These are phyloP conservation scores for Cinclus cinclus DNA, from an alignment of 2,113 vertebrate species.

Conservation along the genomic window DNA sequence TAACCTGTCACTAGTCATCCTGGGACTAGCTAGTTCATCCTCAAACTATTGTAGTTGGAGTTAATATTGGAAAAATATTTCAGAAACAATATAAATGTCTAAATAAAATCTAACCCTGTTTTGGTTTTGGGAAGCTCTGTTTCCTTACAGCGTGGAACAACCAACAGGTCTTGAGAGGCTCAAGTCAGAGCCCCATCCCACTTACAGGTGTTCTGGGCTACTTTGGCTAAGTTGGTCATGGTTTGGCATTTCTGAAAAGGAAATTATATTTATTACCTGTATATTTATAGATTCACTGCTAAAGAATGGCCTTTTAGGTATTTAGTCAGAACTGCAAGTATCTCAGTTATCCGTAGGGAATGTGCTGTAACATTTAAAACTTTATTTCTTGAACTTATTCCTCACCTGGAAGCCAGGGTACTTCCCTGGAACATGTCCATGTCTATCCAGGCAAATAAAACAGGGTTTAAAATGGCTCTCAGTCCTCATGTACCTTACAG, in stretches of 20 bases:
- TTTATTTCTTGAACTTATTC: background rate
- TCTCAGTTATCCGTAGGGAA: background rate
- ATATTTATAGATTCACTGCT: background rate
- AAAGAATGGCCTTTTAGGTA: background rate
- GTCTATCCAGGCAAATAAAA: background rate
- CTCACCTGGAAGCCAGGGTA: background rate
- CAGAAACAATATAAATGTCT: background rate
- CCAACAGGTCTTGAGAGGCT: background rate
- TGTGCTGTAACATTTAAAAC: background rate
- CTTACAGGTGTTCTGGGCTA: fast-evolving
- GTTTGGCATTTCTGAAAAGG: background rate
- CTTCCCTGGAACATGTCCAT: background rate
- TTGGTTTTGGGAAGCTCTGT: background rate
- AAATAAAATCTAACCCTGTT: background rate
- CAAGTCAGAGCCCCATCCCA: background rate
- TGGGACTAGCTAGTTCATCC: background rate
- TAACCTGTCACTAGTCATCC: background rate
- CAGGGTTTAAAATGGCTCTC: background rate
- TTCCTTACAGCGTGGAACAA: background rate
- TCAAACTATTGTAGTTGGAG: background rate
- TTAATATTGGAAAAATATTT: background rate
- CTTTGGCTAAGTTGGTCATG: background rate
- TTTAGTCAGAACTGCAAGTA: background rate
- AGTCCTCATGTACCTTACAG: background rate
- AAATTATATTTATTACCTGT: background rate